Evolutionary conservation across 2,797 vertebrate species (phyloP).

Genomic region (Poeciliopsis turneri): DNA sequence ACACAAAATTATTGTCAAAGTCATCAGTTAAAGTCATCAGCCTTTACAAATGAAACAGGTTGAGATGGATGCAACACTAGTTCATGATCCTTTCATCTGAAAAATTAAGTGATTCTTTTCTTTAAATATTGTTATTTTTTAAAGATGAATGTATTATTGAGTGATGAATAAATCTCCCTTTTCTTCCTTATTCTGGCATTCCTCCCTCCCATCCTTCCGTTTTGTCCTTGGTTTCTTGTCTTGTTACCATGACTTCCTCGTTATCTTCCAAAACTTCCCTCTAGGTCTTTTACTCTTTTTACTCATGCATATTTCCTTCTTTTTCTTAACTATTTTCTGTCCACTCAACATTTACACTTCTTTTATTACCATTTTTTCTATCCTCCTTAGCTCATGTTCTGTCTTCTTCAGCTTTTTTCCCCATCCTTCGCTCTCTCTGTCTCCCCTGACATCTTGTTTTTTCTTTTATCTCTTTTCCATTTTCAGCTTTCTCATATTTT

Average conservation of each 20-base stretch:
- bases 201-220: neutral
- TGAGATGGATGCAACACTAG: neutral
- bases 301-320: neutral
- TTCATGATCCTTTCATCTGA: neutral
- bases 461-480: conserved; percentile 7
- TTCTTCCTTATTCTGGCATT: neutral
- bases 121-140: neutral
- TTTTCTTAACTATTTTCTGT: neutral
- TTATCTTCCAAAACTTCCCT: neutral
- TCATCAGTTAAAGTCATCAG: neutral
- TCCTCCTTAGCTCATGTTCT: neutral
- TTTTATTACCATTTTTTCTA: neutral
- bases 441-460: neutral
- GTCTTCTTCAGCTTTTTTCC: neutral
- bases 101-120: neutral
- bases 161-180: neutral
- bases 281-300: conserved; percentile 5
- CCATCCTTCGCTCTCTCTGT: neutral
- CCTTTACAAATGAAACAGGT: neutral
- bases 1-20: neutral
- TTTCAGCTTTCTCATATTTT: neutral
- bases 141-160: neutral
- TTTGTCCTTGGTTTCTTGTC: conserved; percentile 9
- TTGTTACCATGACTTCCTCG: conserved; percentile 4
- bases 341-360: conserved; percentile 2